These are phyloP conservation scores for Conomelus anceps DNA, from an alignment of 2,888 invertebrate genomes.

Conservation along the genomic window DNA sequence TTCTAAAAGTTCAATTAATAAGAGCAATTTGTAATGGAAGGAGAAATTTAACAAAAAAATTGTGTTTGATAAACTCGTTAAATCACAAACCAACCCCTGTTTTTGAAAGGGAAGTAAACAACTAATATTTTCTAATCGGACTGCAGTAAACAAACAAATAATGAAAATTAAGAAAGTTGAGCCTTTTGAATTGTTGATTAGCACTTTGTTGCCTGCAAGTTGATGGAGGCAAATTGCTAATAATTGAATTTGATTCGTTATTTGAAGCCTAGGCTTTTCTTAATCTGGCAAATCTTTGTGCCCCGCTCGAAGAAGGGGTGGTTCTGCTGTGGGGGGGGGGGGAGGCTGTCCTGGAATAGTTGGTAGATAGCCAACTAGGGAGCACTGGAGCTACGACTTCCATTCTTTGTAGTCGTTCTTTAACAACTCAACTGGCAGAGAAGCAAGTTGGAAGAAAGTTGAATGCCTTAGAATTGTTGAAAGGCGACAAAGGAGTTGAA, in stretches of 20 bases:
- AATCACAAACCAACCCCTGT: too few species aligned
- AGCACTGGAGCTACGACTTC: not conserved
- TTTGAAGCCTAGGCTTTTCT: not conserved
- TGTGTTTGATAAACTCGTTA: too few species aligned
- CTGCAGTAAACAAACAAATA: too few species aligned
- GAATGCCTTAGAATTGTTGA: not conserved
- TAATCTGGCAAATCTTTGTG: not conserved
- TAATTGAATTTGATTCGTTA: not conserved
- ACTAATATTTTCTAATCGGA: too few species aligned
- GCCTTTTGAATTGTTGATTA: too few species aligned
- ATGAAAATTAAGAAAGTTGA: too few species aligned
- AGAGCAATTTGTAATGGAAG: too few species aligned
- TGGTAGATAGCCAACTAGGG: not conserved
- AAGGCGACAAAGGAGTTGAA: not conserved
- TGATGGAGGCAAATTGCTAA: not conserved
- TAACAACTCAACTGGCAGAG: not conserved
- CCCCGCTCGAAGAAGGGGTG: not conserved
- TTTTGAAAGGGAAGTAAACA: too few species aligned
- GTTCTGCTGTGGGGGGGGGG: too few species aligned
- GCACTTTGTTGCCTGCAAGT: too few species aligned
- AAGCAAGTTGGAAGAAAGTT: not conserved
- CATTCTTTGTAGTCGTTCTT: not conserved
- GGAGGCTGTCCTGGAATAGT: not conserved
- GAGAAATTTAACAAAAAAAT: too few species aligned
- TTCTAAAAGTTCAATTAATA: too few species aligned